Evolutionary conservation across 2,113 vertebrate species (phyloP).

Genomic region (Platysteira castanea): DNA sequence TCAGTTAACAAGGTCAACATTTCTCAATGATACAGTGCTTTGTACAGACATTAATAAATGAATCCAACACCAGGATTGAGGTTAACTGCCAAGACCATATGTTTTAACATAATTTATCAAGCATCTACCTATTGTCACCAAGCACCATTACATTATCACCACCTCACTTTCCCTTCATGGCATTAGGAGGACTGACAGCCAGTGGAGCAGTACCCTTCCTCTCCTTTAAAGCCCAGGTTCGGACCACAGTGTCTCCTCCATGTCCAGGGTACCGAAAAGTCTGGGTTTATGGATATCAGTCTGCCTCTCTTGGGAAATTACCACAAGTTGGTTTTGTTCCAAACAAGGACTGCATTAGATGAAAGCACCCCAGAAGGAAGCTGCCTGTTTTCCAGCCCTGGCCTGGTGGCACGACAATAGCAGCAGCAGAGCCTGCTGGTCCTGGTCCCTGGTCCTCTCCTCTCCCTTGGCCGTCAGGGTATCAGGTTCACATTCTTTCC

Average conservation of each 20-base stretch:
- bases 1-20: not conserved
- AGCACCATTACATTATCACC: not conserved
- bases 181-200: not conserved
- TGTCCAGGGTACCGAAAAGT: not conserved
- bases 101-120: conserved; percentile 25
- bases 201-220: not conserved
- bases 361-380: not conserved
- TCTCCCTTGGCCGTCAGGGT: not conserved
- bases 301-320: not conserved
- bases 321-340: not conserved
- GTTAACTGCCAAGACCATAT: not conserved
- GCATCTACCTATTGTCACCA: not conserved
- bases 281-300: not conserved
- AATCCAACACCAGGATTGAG: conserved; percentile 8
- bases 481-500: conserved; percentile 68
- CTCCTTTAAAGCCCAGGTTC: not conserved
- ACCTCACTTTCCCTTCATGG: not conserved
- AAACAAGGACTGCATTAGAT: not conserved
- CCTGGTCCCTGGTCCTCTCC: not conserved
- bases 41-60: not conserved
- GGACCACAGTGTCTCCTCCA: not conserved
- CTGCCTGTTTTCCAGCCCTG: not conserved
- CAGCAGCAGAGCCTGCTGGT: not conserved
- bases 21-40: not conserved
- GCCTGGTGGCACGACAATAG: not conserved